Evolutionary conservation across 2,888 invertebrate species (phyloP), one percentile per base, ranked within the genome.

Genomic region (Holacanthella duospinosa): DNA sequence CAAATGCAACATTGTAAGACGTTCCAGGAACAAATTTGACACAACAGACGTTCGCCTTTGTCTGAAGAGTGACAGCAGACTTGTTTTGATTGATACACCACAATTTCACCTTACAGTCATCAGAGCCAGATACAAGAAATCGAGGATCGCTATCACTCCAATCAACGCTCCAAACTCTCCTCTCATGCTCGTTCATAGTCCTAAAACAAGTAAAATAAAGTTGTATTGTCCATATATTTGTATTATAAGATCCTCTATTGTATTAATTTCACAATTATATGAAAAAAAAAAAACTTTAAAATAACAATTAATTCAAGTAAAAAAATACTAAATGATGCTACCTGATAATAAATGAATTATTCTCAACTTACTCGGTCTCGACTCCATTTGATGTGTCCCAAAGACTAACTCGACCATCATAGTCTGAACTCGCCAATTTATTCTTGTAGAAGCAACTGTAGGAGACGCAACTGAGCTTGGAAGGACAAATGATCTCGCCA

Each of bases 101-200:
- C 59, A 95, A 81, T 77, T 94, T 94, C 29, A 95, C 93, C 75
- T 89, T 84, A 2, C 91, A 88, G 79, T 94, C 93, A 78, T 94
- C 94, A 0, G 91, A 91, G 0, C 93, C 93, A 0, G 92, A 92
- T 0, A 94, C 94, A 64, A 95, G 85, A 53, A 94, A 79, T 27
- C 90, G 83, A 19, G 93, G 90, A 77, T 95, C 93, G 28, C 90
- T 86, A 71, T 87, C 85, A 78, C 92, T 94, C 79, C 94, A 95
- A 79, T 94, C 93, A 43, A 95, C 93, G 72, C 91, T 91, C 94
- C 95, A 95, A 77, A 92, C 92, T 55, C 94, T 82, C 77, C 93
- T 93, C 78, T 94, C 93, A 79, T 95, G 95, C 77, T 94, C 94
- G 77, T 89, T 85, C 75, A 85, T 87, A 4, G 85, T 84, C 29